Evolutionary conservation across 2,113 vertebrate genomes (phyloP).

Genomic region (Euleptes europaea): DNA sequence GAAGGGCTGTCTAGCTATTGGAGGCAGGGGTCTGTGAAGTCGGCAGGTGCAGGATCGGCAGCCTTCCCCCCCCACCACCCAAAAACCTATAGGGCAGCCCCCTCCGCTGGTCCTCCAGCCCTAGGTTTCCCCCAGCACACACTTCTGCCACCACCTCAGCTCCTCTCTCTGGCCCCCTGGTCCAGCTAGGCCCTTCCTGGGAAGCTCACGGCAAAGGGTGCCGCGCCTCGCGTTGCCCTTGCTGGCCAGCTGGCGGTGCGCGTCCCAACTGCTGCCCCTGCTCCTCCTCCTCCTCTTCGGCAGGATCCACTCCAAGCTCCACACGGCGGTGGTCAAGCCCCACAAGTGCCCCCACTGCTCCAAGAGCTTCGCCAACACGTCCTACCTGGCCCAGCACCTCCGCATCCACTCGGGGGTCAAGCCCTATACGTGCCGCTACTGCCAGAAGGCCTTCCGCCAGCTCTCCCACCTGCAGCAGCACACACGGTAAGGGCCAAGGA

Average conservation of each 20-base stretch:
- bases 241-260: slow-evolving; percentile 67
- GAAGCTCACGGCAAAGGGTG: slow-evolving; percentile 51
- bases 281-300: slow-evolving; percentile 85
- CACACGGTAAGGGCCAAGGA: slow-evolving; percentile 93
- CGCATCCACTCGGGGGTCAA: slow-evolving; percentile 94
- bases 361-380: slow-evolving; percentile 93
- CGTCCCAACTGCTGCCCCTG: slow-evolving; percentile 75
- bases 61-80: slow-evolving; percentile 29
- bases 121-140: slow-evolving; percentile 54
- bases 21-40: slow-evolving; percentile 21
- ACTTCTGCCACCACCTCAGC: slow-evolving; percentile 58
- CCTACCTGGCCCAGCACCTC: slow-evolving; percentile 92
- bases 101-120: slow-evolving; percentile 50
- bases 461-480: slow-evolving; percentile 98
- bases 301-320: slow-evolving; percentile 92
- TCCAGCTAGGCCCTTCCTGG: slow-evolving; percentile 53
- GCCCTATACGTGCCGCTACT: slow-evolving; percentile 90
- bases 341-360: slow-evolving; percentile 96
- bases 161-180: slow-evolving; percentile 72
- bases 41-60: background rate
- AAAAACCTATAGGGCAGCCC: slow-evolving; percentile 24
- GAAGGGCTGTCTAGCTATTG: background rate
- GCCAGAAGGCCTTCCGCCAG: slow-evolving; percentile 93
- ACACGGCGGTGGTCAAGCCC: slow-evolving; percentile 92
- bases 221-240: slow-evolving; percentile 67